Evolutionary conservation across 2,888 invertebrate species (phyloP), one percentile per base, ranked within the genome.

Genomic region (Drosophila rubida): DNA sequence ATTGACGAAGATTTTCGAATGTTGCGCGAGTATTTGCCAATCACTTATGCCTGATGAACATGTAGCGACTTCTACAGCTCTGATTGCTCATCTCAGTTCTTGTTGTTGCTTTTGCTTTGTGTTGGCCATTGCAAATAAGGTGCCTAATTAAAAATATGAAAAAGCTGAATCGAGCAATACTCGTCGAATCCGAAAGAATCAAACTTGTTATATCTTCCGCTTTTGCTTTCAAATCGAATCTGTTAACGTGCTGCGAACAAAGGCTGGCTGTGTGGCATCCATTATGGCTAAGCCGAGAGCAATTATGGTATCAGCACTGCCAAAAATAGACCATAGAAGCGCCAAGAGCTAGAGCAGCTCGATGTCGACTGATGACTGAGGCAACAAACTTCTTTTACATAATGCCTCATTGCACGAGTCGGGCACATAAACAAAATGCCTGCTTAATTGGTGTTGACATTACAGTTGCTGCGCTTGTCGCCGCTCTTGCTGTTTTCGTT

Each of bases 31-130:
- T 74, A 73, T 82, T 82, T 85, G 86, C 86, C 88, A 87, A 85
- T 87, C 82, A 87, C 80, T 85, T 87, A 64, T 55, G 37, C 50
- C 35, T 57, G 83, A 82, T 87, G 77, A 87, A 79, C 86, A 71
- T 74, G 86, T 73, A 62, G 35, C 39, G 44, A 44, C 27, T 58
- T 66, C 67, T 50, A 50, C 25, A 68, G 62, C 63, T 46, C 49
- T 66, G 75, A 78, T 76, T 78, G 69, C 69, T 78, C 75, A 75
- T 58, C 61, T 55, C 4, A 14, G 48, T 30, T 55, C 23, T 58
- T 60, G 45, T 50, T 50, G 27, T 39, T 68, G n/a, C n/a, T n/a
- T n/a, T n/a, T n/a, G n/a, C n/a, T n/a, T n/a, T n/a, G 48, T 62
- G 23, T 35, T 73, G 48, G 59, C 39, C 25, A 14, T 41, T 50